Evolutionary conservation across 2,888 invertebrate genomes (phyloP).

Genomic region (Spodoptera littoralis): DNA sequence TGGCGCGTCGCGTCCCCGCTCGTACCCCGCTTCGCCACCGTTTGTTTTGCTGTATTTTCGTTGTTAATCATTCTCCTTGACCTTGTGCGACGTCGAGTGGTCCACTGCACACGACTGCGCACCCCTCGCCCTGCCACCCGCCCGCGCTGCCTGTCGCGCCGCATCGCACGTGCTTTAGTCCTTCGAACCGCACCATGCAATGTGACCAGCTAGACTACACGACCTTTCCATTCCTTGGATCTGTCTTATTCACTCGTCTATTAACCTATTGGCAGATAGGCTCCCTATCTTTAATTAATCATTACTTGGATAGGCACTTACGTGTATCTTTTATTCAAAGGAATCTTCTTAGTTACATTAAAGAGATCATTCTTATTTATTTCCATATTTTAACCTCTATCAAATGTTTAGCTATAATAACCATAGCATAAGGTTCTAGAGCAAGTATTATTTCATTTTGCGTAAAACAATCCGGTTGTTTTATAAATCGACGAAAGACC

Average conservation of each 20-base stretch:
- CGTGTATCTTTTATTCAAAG: neutral
- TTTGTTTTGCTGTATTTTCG: constrained; percentile 89
- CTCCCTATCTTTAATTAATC: constrained; percentile 7
- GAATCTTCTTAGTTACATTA: too few species aligned
- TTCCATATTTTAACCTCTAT: too few species aligned
- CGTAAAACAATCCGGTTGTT: too few species aligned
- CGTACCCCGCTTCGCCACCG: constrained; percentile 81
- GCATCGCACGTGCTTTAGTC: constrained; percentile 82
- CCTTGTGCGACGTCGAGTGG: constrained; percentile 88
- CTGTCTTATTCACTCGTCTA: constrained; percentile 47
- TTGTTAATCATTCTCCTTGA: constrained; percentile 90
- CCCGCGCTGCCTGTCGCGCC: constrained; percentile 79
- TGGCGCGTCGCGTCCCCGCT: constrained; percentile 81
- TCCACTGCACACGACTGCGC: constrained; percentile 88
- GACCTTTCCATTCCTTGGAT: constrained; percentile 61
- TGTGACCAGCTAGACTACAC: constrained; percentile 56
- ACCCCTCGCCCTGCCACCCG: constrained; percentile 81
- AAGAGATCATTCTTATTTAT: too few species aligned
- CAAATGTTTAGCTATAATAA: too few species aligned
- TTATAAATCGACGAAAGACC: neutral
- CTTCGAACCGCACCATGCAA: constrained; percentile 63
- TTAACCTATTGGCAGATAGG: constrained; percentile 49
- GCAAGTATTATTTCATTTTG: too few species aligned
- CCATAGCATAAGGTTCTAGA: too few species aligned
- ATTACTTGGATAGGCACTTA: constrained; percentile 8